These are phyloP conservation scores for Melanostigma gelatinosum DNA, from an alignment of 2,113 vertebrate species.

Conservation along the genomic window DNA sequence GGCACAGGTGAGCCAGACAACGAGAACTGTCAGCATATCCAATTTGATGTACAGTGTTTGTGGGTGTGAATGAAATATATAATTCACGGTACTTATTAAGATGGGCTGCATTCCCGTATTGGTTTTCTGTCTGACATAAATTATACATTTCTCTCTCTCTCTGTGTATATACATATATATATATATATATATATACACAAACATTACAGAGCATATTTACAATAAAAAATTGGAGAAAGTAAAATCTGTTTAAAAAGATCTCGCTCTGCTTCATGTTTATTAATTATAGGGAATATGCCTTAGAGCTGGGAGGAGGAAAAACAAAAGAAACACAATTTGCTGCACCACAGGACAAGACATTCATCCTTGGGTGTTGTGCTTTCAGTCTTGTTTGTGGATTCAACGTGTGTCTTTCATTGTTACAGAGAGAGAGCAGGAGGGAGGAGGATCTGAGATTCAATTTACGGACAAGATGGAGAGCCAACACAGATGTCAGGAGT, in stretches of 20 bases:
- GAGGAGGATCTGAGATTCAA: constrained; percentile 75
- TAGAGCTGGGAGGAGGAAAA: constrained; percentile 32
- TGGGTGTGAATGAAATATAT: constrained; percentile 19
- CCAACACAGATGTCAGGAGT: constrained; percentile 75
- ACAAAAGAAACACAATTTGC: constrained; percentile 61
- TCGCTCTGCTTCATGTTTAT: constrained; percentile 65
- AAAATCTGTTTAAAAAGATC: constrained; percentile 4
- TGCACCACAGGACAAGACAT: constrained; percentile 66
- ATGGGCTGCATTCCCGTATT: neutral
- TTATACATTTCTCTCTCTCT: neutral
- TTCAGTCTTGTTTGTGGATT: constrained; percentile 70
- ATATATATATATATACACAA: neutral
- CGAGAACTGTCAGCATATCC: constrained; percentile 30
- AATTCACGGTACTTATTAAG: constrained; percentile 18
- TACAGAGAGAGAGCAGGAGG: constrained; percentile 53
- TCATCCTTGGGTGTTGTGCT: constrained; percentile 41
- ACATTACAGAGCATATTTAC: constrained; percentile 11
- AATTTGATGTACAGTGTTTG: constrained; percentile 32
- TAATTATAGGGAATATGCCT: constrained; percentile 64
- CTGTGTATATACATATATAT: too few species aligned
- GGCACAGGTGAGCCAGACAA: constrained; percentile 56
- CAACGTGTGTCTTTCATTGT: constrained; percentile 67
- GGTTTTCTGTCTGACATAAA: constrained; percentile 9
- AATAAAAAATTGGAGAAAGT: constrained; percentile 27
- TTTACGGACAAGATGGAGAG: constrained; percentile 78